Conservation (phyloP, 1,140 invertebrate genomes). For the Aphelenchoides fujianensis region DNA sequence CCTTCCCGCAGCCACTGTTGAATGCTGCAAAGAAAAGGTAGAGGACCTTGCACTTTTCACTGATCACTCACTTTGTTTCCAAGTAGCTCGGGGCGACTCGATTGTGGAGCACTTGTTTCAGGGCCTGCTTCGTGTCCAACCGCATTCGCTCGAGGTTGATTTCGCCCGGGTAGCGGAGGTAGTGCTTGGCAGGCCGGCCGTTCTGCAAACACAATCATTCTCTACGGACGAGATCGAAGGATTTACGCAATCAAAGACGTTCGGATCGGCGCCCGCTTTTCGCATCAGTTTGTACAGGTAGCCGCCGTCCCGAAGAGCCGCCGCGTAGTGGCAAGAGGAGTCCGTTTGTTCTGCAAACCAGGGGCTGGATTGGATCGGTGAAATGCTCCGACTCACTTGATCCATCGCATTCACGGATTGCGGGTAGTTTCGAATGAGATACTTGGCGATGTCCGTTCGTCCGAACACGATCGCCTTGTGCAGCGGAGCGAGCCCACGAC, state of each 20-base stretch:
- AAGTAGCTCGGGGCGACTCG: slow-evolving; percentile 60
- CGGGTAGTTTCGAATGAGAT: slow-evolving; percentile 72
- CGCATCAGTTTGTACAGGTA: slow-evolving; percentile 81
- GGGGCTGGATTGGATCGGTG: neutral
- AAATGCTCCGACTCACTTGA: slow-evolving; percentile 39
- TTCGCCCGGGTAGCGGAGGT: slow-evolving; percentile 60
- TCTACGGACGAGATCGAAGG: neutral
- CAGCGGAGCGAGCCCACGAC: slow-evolving; percentile 72
- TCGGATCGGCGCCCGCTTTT: slow-evolving; percentile 78
- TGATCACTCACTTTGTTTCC: slow-evolving; percentile 48
- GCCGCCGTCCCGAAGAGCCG: slow-evolving; percentile 76
- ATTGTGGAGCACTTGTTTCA: slow-evolving; percentile 60
- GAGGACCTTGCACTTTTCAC: neutral
- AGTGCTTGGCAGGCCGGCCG: slow-evolving; percentile 58
- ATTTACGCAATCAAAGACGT: slow-evolving; percentile 77
- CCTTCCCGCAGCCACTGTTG: slow-evolving; percentile 66
- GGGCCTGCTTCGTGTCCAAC: slow-evolving; percentile 57
- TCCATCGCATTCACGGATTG: slow-evolving; percentile 66
- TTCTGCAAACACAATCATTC: slow-evolving; percentile 42
- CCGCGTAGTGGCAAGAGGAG: slow-evolving; percentile 85
- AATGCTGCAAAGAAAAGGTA: slow-evolving; percentile 56
- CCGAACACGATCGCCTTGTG: slow-evolving; percentile 89
- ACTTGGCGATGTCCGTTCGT: slow-evolving; percentile 81
- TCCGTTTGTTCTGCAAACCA: slow-evolving; percentile 71
- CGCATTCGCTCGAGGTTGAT: slow-evolving; percentile 57